phyloP scores from a whole-genome alignment of 2,113 vertebrate genomes.

The Anhinga rufa region DNA sequence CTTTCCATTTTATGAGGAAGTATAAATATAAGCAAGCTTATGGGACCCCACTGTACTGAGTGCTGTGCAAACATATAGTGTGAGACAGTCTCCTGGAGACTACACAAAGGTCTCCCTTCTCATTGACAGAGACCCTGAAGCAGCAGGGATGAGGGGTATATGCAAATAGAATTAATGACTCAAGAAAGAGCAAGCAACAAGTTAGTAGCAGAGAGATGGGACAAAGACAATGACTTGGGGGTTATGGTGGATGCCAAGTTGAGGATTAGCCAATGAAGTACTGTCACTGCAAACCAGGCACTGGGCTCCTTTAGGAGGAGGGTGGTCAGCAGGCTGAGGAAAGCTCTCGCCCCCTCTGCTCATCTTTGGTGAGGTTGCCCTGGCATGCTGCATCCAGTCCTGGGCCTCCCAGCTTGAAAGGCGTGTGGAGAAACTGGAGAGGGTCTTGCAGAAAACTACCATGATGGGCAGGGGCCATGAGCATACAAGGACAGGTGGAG shows the following conservation, averaged over 20 bases:
- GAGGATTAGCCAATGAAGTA: neutral
- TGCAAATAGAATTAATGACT: neutral
- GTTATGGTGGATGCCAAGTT: neutral
- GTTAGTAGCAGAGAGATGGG: neutral
- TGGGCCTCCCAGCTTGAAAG: neutral
- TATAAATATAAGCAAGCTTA: neutral
- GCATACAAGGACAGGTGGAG: neutral
- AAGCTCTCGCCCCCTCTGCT: neutral
- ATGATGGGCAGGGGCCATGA: neutral
- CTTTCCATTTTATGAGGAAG: neutral
- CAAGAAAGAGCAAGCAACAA: neutral
- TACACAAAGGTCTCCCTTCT: neutral
- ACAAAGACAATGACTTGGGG: neutral
- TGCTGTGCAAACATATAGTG: neutral
- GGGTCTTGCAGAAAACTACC: neutral
- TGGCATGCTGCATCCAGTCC: neutral
- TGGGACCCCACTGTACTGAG: neutral
- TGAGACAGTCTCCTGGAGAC: neutral
- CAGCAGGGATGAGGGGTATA: neutral
- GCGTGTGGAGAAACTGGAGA: neutral
- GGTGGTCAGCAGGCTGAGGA: neutral
- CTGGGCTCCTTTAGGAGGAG: neutral
- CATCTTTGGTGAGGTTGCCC: neutral
- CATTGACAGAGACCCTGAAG: neutral
- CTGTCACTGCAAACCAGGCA: neutral